phyloP scores from a whole-genome alignment of 1,140 invertebrate species.

The Spodoptera litura region DNA sequence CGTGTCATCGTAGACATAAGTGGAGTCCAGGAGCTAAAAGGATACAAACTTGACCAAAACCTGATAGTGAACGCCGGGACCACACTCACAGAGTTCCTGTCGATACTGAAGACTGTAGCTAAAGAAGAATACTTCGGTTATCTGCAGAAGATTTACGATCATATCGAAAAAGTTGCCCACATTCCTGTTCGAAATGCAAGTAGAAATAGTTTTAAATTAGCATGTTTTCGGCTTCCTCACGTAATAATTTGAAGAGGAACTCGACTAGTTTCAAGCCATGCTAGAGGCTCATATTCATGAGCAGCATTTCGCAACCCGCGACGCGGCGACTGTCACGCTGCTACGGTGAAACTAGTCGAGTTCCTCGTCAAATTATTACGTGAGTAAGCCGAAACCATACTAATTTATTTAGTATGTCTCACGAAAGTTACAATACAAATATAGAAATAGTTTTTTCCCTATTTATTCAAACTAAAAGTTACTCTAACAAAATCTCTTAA shows the following conservation, averaged over 20 bases:
- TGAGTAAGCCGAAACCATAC: too few species aligned
- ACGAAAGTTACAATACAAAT: too few species aligned
- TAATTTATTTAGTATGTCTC: too few species aligned
- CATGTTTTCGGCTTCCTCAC: too few species aligned
- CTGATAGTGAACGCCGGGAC: conserved; percentile 88
- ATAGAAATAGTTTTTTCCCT: conserved; percentile 51
- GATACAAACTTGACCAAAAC: conserved; percentile 82
- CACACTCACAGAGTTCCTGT: conserved; percentile 88
- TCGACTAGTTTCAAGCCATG: too few species aligned
- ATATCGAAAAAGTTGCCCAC: conserved; percentile 89
- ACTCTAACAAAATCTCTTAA: conserved; percentile 1
- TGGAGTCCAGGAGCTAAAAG: conserved; percentile 88
- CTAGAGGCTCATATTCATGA: too few species aligned
- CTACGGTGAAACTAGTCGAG: too few species aligned
- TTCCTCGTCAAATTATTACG: too few species aligned
- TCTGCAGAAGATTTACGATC: conserved; percentile 76
- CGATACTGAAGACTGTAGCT: conserved; percentile 86
- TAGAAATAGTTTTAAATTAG: too few species aligned
- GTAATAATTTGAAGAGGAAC: too few species aligned
- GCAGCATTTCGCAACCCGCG: too few species aligned
- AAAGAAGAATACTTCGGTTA: conserved; percentile 79
- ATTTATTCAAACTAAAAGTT: not conserved
- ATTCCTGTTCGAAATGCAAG: conserved; percentile 89
- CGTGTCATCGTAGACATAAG: conserved; percentile 91
- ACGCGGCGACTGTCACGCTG: too few species aligned